Evolutionary conservation across 2,888 invertebrate genomes (phyloP).

Genomic region (Orthosia gracilis): DNA sequence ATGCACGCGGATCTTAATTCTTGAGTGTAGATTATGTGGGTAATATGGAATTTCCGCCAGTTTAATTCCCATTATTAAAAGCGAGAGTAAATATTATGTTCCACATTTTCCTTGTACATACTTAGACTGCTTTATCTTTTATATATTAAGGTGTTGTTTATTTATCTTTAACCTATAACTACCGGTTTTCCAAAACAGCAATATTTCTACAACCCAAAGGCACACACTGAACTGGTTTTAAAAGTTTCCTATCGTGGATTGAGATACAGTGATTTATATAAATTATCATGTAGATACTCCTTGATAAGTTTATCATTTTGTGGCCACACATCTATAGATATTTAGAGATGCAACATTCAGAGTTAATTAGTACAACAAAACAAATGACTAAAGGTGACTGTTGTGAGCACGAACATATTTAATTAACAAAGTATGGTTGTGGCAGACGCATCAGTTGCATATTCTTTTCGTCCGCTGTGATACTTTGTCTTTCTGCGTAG

Average conservation of each 20-base stretch:
- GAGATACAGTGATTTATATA: slow-evolving; percentile 15
- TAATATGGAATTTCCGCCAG: not conserved
- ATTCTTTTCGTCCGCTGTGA: not conserved
- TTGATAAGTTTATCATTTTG: slow-evolving; percentile 9
- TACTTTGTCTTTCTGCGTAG: too few species aligned
- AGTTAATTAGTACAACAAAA: slow-evolving; percentile 13
- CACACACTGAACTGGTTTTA: slow-evolving; percentile 30
- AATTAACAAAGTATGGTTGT: not conserved
- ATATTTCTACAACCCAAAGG: slow-evolving; percentile 8
- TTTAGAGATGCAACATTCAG: slow-evolving; percentile 15
- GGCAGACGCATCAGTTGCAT: not conserved
- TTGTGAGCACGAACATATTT: not conserved
- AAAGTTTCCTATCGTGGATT: not conserved
- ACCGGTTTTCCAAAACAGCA: slow-evolving; percentile 22
- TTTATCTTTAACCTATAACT: slow-evolving; percentile 9
- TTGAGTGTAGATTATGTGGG: too few species aligned
- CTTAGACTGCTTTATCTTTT: not conserved
- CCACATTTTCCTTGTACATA: slow-evolving; percentile 4
- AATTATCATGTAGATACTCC: slow-evolving; percentile 26
- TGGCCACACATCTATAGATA: slow-evolving; percentile 1
- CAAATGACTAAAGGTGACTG: not conserved
- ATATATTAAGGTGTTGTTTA: not conserved
- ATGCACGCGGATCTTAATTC: too few species aligned
- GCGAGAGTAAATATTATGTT: not conserved
- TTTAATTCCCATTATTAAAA: not conserved